Evolutionary conservation across 2,888 invertebrate genomes (phyloP).

Genomic region (Leptinotarsa rubiginosa): DNA sequence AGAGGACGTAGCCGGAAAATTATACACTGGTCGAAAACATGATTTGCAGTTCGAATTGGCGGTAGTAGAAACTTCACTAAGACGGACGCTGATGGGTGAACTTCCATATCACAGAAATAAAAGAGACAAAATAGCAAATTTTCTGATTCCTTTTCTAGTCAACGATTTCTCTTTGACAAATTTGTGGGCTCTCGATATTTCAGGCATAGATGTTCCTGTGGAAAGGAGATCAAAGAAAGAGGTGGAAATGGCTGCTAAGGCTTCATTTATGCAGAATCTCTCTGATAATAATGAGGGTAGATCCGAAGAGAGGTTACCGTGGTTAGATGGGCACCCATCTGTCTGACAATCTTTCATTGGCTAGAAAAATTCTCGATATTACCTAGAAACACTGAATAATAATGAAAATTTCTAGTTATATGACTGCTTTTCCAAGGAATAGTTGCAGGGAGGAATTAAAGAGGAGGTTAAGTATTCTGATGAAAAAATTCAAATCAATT

Average conservation of each 20-base stretch:
- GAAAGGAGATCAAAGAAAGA: constrained; percentile 25
- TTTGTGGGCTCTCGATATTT: constrained; percentile 32
- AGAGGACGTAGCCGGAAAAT: too few species aligned
- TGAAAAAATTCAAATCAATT: background rate
- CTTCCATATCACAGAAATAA: too few species aligned
- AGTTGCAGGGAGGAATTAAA: constrained; percentile 36
- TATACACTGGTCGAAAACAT: too few species aligned
- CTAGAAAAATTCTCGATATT: constrained; percentile 38
- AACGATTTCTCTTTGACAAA: constrained; percentile 22
- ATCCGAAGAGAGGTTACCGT: constrained; percentile 43
- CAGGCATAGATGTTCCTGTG: constrained; percentile 32
- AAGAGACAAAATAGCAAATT: too few species aligned
- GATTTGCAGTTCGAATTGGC: constrained; percentile 27
- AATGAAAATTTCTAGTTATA: constrained; percentile 24
- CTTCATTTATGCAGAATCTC: constrained; percentile 26
- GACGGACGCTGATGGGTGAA: background rate
- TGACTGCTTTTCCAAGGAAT: constrained; percentile 35
- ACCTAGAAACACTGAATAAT: constrained; percentile 32
- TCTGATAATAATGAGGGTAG: constrained; percentile 13
- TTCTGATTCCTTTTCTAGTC: constrained; percentile 22
- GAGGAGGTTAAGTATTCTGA: constrained; percentile 23
- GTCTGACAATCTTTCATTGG: constrained; percentile 32
- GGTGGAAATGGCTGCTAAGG: constrained; percentile 27
- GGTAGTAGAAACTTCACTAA: background rate
- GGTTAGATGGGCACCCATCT: constrained; percentile 40